Evolutionary conservation across 2,888 invertebrate genomes (phyloP).

Genomic region (Andrena bicolor): DNA sequence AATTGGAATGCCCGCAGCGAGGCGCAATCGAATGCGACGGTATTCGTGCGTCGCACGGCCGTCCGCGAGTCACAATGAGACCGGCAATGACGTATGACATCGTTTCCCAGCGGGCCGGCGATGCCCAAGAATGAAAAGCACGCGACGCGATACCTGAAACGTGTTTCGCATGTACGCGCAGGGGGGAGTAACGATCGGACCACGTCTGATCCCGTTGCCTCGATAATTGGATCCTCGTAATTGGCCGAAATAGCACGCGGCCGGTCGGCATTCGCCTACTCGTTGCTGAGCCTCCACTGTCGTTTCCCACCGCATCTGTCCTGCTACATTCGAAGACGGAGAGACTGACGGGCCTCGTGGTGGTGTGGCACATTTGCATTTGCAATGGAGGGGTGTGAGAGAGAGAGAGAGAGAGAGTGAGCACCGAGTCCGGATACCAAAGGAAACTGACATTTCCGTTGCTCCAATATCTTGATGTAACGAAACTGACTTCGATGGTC

Average conservation of each 20-base stretch:
- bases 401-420: too few relatives aligned
- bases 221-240: constrained; percentile 79
- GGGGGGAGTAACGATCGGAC: constrained; percentile 74
- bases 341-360: too few relatives aligned
- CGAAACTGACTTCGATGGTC: too few relatives aligned
- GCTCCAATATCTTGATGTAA: too few relatives aligned
- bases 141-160: constrained; percentile 75
- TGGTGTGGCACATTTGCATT: too few relatives aligned
- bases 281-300: constrained; percentile 31
- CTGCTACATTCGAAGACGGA: constrained; percentile 22
- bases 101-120: constrained; percentile 49
- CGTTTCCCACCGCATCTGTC: constrained; percentile 26
- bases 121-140: constrained; percentile 75
- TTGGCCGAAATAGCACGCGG: constrained; percentile 74
- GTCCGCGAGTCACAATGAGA: constrained; percentile 71
- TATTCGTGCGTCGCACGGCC: constrained; percentile 56
- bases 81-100: constrained; percentile 73
- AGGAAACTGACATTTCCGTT: too few relatives aligned
- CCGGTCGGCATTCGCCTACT: constrained; percentile 44
- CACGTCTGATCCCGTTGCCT: constrained; percentile 63
- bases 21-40: constrained; percentile 61
- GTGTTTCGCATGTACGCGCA: constrained; percentile 69
- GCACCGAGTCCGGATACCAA: too few relatives aligned
- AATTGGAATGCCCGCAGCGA: constrained; percentile 66
- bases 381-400: too few relatives aligned